Conservation (phyloP, 2,888 invertebrate genomes). For the Galeruca laticollis region DNA sequence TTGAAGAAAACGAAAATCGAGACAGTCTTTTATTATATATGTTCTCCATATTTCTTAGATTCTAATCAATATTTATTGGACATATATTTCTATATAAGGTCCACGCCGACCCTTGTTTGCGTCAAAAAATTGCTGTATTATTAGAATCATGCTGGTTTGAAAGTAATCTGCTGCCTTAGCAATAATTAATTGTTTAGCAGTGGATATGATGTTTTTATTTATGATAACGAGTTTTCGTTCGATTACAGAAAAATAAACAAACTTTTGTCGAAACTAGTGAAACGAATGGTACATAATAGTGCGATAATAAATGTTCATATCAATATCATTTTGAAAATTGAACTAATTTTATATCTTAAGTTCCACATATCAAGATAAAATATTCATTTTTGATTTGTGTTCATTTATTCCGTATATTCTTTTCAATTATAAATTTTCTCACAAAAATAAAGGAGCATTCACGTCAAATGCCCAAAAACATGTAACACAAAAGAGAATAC, state of each 20-base stretch:
- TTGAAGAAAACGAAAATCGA: not conserved
- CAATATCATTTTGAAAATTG: no score
- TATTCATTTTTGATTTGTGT: no score
- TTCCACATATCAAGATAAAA: no score
- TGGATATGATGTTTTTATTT: constrained; percentile 5
- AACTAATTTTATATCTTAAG: no score
- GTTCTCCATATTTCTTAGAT: constrained; percentile 19
- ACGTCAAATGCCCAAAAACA: no score
- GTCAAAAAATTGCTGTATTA: constrained; percentile 21
- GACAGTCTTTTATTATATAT: not conserved
- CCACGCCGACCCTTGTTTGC: constrained; percentile 23
- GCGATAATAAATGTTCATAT: no score
- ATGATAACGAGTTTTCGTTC: not conserved
- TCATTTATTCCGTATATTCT: no score
- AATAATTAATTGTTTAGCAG: constrained; percentile 17
- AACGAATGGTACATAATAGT: not conserved
- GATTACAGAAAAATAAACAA: not conserved
- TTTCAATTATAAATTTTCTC: no score
- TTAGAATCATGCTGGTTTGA: constrained; percentile 3
- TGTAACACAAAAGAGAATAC: no score
- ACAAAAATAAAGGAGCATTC: no score
- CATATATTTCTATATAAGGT: constrained; percentile 14
- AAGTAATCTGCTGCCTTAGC: constrained; percentile 20
- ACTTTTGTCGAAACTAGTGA: not conserved
- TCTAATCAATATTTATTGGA: constrained; percentile 25